Conservation (phyloP, 2,113 vertebrate species). For the Perca fluviatilis region DNA sequence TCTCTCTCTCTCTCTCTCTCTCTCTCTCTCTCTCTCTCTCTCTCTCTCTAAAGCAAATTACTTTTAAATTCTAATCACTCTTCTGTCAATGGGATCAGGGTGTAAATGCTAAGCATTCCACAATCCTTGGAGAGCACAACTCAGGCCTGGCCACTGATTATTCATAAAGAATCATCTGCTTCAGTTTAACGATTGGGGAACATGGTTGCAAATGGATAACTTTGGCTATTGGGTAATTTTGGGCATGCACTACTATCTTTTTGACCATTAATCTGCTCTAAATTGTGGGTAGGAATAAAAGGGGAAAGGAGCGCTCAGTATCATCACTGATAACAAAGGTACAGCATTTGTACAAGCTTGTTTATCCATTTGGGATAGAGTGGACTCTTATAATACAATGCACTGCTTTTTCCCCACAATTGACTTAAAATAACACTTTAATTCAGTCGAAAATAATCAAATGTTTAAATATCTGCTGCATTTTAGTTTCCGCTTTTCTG, state of each 20-base stretch:
- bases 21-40: slow-evolving; percentile 6
- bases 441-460: neutral
- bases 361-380: neutral
- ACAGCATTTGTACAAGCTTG: neutral
- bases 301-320: neutral
- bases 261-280: neutral
- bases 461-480: neutral
- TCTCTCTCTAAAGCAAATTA: slow-evolving; percentile 7
- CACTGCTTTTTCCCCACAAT: neutral
- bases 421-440: neutral
- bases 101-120: neutral
- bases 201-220: neutral
- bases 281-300: neutral
- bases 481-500: neutral
- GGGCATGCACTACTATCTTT: neutral
- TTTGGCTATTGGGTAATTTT: neutral
- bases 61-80: neutral
- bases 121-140: neutral
- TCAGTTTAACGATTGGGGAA: neutral
- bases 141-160: neutral
- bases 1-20: neutral
- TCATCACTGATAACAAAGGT: neutral
- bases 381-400: neutral
- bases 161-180: neutral
- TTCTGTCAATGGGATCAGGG: slow-evolving; percentile 12